Evolutionary conservation across 2,113 vertebrate species (phyloP), one percentile per base, ranked within the genome.

Genomic region (Phylloscopus trochilus): DNA sequence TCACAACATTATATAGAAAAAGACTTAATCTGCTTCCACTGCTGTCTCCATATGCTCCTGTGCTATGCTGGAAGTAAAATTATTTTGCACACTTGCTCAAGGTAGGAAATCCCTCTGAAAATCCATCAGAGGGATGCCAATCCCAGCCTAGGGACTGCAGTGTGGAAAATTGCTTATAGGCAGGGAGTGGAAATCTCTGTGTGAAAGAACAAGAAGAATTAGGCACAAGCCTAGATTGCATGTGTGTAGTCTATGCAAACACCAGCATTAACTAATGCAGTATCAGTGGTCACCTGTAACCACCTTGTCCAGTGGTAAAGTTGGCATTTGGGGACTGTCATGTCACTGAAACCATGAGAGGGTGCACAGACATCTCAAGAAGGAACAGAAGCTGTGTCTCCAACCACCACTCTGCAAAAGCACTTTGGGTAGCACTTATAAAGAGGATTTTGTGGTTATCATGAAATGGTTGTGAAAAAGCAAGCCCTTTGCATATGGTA

Each of bases 231-330:
- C 28, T 59, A 41, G 31, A 33, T 44, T 76, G 35, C 37, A 41
- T 53, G 41, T 15, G 41, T 16, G 59, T 33, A 51, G 22, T 60
- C 87, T 64, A 8, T 72, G 22, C 39, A 58, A 73, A 58, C 72
- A 78, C n/a, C 77, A 93, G 58, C 79, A 78, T 76, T 95, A 73
- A 88, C 87, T 90, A 92, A 41, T 77, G 39, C 33, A 64, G 4
- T 52, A 10, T 22, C 75, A 47, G 74, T 74, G 63, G 41, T 95
- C 77, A 76, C 75, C 74, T 79, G 35, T 47, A 89, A 74, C 73
- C 31, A 35, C n/a, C 37, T 4, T 27, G 4, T n/a, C 26, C n/a
- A 33, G 26, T 37, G 33, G 33, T 53, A 13, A 60, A 53, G 11
- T 7, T 74, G 23, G 16, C 35, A 49, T 6, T 0, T 52, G 30